phyloP scores from a whole-genome alignment of 2,888 invertebrate species.

The Diaprepes abbreviatus region DNA sequence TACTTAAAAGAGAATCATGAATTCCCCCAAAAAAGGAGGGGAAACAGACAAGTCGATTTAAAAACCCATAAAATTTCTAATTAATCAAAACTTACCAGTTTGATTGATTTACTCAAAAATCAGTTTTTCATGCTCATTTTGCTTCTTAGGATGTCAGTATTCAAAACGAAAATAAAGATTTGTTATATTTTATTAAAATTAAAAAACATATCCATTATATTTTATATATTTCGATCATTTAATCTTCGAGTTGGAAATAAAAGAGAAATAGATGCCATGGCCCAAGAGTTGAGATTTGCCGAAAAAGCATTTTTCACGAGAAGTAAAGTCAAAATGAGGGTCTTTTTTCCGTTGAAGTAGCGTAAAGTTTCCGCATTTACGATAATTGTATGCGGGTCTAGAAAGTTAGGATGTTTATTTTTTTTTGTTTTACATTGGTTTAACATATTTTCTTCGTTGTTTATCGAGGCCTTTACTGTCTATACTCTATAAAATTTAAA shows the following conservation, averaged over 20 bases:
- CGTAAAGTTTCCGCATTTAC: constrained; percentile 4
- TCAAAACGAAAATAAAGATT: too few relatives aligned
- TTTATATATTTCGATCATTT: neutral
- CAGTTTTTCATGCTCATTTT: too few relatives aligned
- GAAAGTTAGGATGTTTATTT: neutral
- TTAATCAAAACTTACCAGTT: too few relatives aligned
- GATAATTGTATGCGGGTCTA: constrained; percentile 5
- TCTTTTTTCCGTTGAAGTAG: constrained; percentile 8
- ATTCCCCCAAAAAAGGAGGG: too few relatives aligned
- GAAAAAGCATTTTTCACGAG: constrained; percentile 2
- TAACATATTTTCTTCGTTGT: constrained; percentile 2
- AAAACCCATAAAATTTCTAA: too few relatives aligned
- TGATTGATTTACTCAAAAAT: too few relatives aligned
- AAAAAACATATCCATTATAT: neutral
- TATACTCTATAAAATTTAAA: neutral
- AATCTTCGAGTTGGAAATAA: neutral
- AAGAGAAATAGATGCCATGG: neutral
- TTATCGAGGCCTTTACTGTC: neutral
- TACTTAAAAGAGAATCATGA: too few relatives aligned
- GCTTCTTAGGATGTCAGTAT: too few relatives aligned
- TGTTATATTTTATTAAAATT: too few relatives aligned
- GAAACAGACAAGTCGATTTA: too few relatives aligned
- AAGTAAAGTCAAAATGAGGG: constrained; percentile 1
- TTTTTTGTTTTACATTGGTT: constrained; percentile 6
- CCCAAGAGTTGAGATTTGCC: neutral